Conservation (phyloP, 2,888 invertebrate genomes). For the Acanthoscelides obtectus region DNA sequence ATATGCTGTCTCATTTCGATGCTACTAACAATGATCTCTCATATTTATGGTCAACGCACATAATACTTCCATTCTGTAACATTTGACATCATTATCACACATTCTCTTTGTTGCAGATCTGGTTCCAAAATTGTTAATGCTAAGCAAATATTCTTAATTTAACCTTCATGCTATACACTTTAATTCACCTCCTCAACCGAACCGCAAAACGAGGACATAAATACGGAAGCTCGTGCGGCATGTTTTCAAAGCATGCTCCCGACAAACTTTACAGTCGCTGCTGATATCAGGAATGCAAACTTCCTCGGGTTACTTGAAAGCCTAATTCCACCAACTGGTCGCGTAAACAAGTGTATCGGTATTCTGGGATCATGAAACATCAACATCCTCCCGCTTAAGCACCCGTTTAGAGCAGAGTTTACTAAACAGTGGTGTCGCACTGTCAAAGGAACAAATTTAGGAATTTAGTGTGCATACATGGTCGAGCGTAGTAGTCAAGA, state of each 20-base stretch:
- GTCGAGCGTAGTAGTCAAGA: neutral
- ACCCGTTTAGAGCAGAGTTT: neutral
- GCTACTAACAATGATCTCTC: too few species aligned
- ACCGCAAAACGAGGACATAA: too few species aligned
- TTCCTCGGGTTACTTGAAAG: neutral
- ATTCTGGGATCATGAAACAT: neutral
- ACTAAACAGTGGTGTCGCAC: neutral
- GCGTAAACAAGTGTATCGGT: neutral
- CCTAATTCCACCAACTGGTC: neutral
- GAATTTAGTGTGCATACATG: neutral
- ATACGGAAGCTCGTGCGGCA: neutral
- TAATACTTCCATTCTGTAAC: too few species aligned
- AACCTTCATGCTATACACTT: too few species aligned
- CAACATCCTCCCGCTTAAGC: neutral
- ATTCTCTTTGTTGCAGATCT: too few species aligned
- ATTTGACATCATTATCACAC: too few species aligned
- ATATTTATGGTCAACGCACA: too few species aligned
- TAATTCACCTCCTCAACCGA: too few species aligned
- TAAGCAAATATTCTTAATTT: too few species aligned
- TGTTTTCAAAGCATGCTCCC: neutral
- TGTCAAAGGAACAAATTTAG: neutral
- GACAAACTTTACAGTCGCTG: neutral
- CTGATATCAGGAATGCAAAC: neutral
- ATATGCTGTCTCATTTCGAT: too few species aligned
- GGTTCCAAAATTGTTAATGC: too few species aligned